These are phyloP conservation scores for Stenodera caucasica DNA, from an alignment of 2,888 invertebrate genomes.

Conservation along the genomic window DNA sequence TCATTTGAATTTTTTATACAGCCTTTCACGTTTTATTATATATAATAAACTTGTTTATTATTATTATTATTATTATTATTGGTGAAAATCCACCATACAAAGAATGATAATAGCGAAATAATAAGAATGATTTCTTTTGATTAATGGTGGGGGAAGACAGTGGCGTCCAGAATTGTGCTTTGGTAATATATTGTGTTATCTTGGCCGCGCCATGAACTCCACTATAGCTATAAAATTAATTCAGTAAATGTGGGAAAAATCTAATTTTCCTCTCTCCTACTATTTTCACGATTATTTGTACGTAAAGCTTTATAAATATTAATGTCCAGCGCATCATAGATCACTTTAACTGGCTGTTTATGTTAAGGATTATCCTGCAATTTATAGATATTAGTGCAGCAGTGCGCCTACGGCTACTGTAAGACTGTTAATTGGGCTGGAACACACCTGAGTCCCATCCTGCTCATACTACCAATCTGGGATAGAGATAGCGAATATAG, in stretches of 20 bases:
- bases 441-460: constrained; percentile 47
- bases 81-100: no score
- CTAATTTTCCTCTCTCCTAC: constrained; percentile 11
- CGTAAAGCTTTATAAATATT: constrained; percentile 28
- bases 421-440: constrained; percentile 50
- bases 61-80: no score
- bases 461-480: constrained; percentile 31
- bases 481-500: not conserved
- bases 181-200: not conserved
- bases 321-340: constrained; percentile 47
- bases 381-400: constrained; percentile 53
- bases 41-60: not conserved
- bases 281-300: not conserved
- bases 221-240: not conserved
- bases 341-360: constrained; percentile 53
- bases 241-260: constrained; percentile 1
- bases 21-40: not conserved
- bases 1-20: constrained; percentile 1
- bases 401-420: constrained; percentile 33
- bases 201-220: not conserved
- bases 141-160: no score
- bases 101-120: no score
- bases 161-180: no score
- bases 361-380: constrained; percentile 53
- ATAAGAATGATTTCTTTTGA: not conserved